Percentiles rank a stretch among this genome's conserved stretches.
Evolutionary conservation across 2,113 vertebrate genomes (phyloP).

Genomic region (Leucoraja erinaceus): DNA sequence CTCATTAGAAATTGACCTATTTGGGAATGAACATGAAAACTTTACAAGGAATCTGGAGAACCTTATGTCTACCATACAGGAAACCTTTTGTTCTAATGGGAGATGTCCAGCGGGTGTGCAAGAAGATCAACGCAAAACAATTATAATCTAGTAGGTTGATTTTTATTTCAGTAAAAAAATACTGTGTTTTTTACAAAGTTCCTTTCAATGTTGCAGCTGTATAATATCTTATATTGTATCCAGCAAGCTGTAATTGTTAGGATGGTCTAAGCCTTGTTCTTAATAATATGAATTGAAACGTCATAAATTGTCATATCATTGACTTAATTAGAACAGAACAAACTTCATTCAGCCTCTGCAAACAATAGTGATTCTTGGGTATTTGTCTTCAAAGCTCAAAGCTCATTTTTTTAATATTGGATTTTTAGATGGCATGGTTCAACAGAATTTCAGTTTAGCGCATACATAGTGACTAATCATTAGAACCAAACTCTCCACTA

Average conservation of each 20-base stretch:
- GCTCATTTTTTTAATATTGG: neutral
- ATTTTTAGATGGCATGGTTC: neutral
- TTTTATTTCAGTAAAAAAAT: neutral
- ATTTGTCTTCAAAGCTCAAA: neutral
- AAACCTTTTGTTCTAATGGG: slow-evolving; percentile 71
- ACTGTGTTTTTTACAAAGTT: neutral
- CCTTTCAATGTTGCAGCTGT: slow-evolving; percentile 3
- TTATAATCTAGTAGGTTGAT: slow-evolving; percentile 67
- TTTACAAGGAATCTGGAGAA: slow-evolving; percentile 80
- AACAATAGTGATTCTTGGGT: neutral
- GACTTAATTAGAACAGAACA: neutral
- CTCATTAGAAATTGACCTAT: slow-evolving; percentile 75
- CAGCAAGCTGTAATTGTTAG: neutral
- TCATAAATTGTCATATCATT: neutral
- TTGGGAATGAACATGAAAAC: slow-evolving; percentile 81
- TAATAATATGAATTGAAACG: neutral
- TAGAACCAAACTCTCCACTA: neutral
- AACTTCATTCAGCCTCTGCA: neutral
- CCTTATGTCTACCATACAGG: slow-evolving; percentile 77
- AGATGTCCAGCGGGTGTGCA: slow-evolving; percentile 67
- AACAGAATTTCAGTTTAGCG: neutral
- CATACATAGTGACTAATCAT: neutral
- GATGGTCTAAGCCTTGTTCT: neutral
- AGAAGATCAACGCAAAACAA: slow-evolving; percentile 64
- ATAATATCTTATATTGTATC: neutral